Evolutionary conservation across 2,888 invertebrate species (phyloP).

Genomic region (Amiota mariae): DNA sequence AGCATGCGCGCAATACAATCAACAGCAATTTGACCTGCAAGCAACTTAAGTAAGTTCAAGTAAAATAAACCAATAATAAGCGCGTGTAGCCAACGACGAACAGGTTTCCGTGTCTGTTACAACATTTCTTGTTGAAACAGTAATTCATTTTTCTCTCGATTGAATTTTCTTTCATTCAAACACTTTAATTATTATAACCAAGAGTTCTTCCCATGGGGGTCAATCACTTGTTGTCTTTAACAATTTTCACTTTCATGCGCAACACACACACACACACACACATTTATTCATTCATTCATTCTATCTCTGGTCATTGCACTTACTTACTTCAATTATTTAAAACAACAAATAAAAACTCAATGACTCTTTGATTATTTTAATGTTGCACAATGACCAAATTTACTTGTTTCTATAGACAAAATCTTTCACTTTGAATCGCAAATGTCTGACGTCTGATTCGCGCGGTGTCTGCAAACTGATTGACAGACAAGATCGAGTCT

Average conservation of each 20-base stretch:
- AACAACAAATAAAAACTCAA: neutral
- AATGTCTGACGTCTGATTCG: slow-evolving; percentile 40
- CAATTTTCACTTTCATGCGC: slow-evolving; percentile 2
- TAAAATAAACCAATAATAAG: neutral
- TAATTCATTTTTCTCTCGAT: neutral
- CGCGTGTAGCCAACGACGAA: slow-evolving; percentile 38
- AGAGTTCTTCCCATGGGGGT: neutral
- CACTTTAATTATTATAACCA: no score
- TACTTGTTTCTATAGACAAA: slow-evolving; percentile 13
- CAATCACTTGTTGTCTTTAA: neutral
- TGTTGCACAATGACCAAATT: neutral
- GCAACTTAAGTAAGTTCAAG: neutral
- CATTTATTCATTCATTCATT: neutral
- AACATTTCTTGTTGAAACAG: slow-evolving; percentile 43
- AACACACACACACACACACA: neutral
- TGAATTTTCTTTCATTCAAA: neutral
- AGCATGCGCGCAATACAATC: slow-evolving; percentile 12
- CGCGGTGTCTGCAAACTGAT: slow-evolving; percentile 53
- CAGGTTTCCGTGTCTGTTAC: slow-evolving; percentile 61
- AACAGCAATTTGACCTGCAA: slow-evolving; percentile 23
- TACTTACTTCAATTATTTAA: neutral
- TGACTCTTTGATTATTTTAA: neutral
- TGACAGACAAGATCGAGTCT: slow-evolving; percentile 19
- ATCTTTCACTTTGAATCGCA: slow-evolving; percentile 24
- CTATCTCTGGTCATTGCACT: neutral